Evolutionary conservation across 2,113 vertebrate species (phyloP), one percentile per base, ranked within the genome.

Genomic region (Thoracochromis brauschi): DNA sequence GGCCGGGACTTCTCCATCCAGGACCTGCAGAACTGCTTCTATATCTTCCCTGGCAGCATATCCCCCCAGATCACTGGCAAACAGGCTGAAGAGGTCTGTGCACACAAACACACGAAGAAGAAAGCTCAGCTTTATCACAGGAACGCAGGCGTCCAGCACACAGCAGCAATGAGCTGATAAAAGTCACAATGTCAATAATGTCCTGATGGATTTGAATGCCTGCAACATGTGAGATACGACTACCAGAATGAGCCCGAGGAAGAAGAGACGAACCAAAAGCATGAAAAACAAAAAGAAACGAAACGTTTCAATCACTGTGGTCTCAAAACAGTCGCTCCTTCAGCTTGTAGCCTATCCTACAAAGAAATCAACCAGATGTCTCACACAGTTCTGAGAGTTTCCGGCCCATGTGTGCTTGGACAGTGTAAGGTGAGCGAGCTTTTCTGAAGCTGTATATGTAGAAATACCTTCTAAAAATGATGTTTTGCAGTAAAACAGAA

Each of bases 11-110:
- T 98, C 98, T 79, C 98, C 98, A 87, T 99, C 99, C 91, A 99
- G 96, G n/a, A 97, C 93, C 49, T 96, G 97, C 45, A 99, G 97
- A 95, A 98, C 97, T 51, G 96, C 97, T 95, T 99, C 99, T 95
- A 99, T 98, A 88, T 99, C 98, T 88, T 99, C 99, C 78, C 97
- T 98, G 89, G 97, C 94, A 86, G 98, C 97, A 94, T 97, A 98
- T 94, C 97, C 98, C 24, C 98, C 97, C 16, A 98, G 97, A 94
- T 99, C 99, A 60, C 97, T 98, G 91, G 98, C 97, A 89, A 99
- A 99, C 84, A 99, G 97, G 95, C 98, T 99, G 96, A 99, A 99
- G 94, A 99, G 99, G 91, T 99, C 99, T 99, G 95, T 88, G 81
- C 29, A 87, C 65, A 24, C 65, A 71, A 87, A 57, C 68, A 81